Evolutionary conservation across 2,888 invertebrate genomes (phyloP), one percentile per base, ranked within the genome.

Genomic region (Thysanoteuthis rhombus): DNA sequence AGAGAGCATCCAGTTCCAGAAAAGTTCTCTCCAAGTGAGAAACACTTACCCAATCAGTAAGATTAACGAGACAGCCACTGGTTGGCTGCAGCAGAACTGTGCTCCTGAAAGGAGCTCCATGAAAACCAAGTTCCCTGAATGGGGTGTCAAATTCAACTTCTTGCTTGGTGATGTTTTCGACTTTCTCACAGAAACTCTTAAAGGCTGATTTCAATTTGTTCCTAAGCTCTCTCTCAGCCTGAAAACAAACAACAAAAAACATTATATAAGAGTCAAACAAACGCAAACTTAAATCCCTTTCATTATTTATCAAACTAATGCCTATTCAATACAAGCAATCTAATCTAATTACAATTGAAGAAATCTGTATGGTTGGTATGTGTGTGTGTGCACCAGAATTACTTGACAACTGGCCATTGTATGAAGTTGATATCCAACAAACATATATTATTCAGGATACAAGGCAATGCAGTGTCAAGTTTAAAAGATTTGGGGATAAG

Each of bases 71-170:
- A 95, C 99, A 99, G n/a, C 99, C 99, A 3, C 99, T 99, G 0
- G 99, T 99, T 0, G 99, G 99, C 97, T 99, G 99, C 5, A 99
- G 97, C 22, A 99, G 98, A 0, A 99, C 99, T 22, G 99, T 99
- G 96, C 99, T 99, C 96, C 99, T 98, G 98, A 98, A 99, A 0
- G 99, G 99, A 1, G 99, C 99, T 92, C 99, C 99, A 93, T 99
- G 99, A 97, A 99, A 99, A 36, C 99, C 99, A 42, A 99, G 97
- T 96, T 99, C 99, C 97, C 99, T 98, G 98, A 99, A 99, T 8
- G 99, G 99, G 58, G 99, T 99, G 97, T 99, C 99, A 97, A 99
- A 99, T 97, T 99, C 99, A 93, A 99, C 98, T 97, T 99, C 98
- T 96, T 99, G 98, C 97, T 99, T 99, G 58, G 99, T 99, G 98